Evolutionary conservation across 2,888 invertebrate genomes (phyloP).

Genomic region (Disparrhopalites patrizii): DNA sequence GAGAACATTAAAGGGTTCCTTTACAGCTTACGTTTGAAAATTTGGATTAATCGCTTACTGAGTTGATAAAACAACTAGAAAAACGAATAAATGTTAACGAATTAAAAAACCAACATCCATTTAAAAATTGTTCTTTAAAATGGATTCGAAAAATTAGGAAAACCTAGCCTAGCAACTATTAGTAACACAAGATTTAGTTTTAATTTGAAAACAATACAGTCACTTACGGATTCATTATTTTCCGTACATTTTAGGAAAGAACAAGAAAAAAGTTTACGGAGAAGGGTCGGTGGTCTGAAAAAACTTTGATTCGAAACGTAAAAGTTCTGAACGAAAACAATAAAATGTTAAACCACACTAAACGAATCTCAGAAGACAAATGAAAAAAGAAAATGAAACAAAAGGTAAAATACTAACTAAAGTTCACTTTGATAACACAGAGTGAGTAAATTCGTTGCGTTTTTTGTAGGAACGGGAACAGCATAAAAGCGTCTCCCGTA

Average conservation of each 20-base stretch:
- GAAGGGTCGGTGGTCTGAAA: conserved; percentile 18
- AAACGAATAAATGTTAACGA: neutral
- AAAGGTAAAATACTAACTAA: neutral
- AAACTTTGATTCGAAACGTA: conserved; percentile 6
- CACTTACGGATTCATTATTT: neutral
- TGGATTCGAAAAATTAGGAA: neutral
- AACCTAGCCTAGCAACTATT: neutral
- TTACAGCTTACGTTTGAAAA: neutral
- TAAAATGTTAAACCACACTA: neutral
- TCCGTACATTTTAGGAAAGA: conserved; percentile 4
- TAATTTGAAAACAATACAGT: neutral
- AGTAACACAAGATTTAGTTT: neutral
- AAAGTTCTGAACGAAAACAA: conserved; percentile 15
- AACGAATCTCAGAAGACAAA: neutral
- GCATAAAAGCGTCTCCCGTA: no score
- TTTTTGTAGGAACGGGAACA: neutral
- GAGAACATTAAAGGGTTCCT: neutral
- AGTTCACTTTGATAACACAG: conserved; percentile 14
- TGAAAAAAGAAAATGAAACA: conserved; percentile 2
- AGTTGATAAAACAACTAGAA: neutral
- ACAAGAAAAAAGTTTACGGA: conserved; percentile 6
- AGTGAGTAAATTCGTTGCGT: conserved; percentile 14
- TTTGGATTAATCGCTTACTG: neutral
- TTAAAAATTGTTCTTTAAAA: no score
- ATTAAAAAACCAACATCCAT: neutral